phyloP scores from a whole-genome alignment of 2,113 vertebrate species.

The human (Homo sapiens) region DNA sequence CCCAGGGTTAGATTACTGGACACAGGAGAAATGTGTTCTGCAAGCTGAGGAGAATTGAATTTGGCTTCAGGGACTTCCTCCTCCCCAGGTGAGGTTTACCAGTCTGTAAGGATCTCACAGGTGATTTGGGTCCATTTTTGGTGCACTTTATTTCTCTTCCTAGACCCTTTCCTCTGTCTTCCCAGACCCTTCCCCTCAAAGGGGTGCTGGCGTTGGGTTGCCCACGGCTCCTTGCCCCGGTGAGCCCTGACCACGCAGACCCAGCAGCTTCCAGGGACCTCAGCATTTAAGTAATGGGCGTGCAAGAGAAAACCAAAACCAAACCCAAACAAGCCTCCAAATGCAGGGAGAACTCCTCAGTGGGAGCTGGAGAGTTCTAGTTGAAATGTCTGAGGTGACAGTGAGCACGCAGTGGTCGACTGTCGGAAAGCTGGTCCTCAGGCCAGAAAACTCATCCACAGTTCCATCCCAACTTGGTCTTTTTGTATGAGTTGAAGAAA shows the following conservation, averaged over 20 bases:
- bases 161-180: too few species aligned
- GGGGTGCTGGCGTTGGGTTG: too few species aligned
- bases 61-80: not conserved
- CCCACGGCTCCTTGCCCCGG: not conserved
- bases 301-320: not conserved
- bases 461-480: too few species aligned
- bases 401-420: fast-evolving
- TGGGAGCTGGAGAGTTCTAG: not conserved
- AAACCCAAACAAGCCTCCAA: not conserved
- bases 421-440: not conserved
- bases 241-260: not conserved
- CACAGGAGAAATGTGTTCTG: not conserved
- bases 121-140: not conserved
- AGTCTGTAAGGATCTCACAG: not conserved
- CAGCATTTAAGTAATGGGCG: not conserved
- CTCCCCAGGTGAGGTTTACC: not conserved
- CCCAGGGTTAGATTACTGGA: not conserved
- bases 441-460: not conserved
- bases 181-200: not conserved
- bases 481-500: not conserved
- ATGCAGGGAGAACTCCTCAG: too few species aligned
- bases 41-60: too few species aligned
- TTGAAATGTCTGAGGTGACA: not conserved
- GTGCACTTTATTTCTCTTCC: not conserved
- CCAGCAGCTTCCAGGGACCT: not conserved